Percentiles rank a stretch among this genome's conserved stretches.
Evolutionary conservation across 2,113 vertebrate species (phyloP).

Genomic region (Notothenia coriiceps): DNA sequence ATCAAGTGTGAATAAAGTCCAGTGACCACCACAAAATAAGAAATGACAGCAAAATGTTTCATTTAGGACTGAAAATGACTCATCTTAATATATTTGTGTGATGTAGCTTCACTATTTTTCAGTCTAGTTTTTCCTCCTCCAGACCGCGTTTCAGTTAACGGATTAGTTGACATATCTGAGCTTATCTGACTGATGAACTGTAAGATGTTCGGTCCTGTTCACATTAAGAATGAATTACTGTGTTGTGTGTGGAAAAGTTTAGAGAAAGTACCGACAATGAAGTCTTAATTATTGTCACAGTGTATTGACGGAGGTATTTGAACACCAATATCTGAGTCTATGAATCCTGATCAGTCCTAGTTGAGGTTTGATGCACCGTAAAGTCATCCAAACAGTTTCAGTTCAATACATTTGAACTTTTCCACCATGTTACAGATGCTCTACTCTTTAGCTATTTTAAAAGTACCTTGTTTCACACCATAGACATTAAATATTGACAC

Average conservation of each 20-base stretch:
- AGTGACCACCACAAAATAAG: not conserved
- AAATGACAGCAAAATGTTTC: not conserved
- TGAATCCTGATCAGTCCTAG: not conserved
- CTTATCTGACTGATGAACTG: slow-evolving; percentile 6
- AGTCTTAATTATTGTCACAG: slow-evolving; percentile 8
- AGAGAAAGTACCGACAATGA: not conserved
- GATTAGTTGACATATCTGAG: not conserved
- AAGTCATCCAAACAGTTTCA: slow-evolving; percentile 1
- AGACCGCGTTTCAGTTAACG: not conserved
- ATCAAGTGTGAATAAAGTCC: not conserved
- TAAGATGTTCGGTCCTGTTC: not conserved
- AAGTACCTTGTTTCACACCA: not conserved
- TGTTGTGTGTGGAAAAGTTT: not conserved
- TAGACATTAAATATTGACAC: not conserved
- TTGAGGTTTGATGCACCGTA: not conserved
- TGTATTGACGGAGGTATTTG: slow-evolving; percentile 11
- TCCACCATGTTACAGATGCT: not conserved
- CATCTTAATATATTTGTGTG: not conserved
- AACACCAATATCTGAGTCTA: not conserved
- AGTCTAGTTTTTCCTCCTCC: not conserved
- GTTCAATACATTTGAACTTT: not conserved
- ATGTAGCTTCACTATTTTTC: not conserved
- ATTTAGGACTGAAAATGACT: not conserved
- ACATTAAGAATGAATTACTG: not conserved
- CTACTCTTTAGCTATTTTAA: too few relatives aligned